phyloP scores from a whole-genome alignment of 2,797 vertebrate genomes.

The Anolis apletophallus region DNA sequence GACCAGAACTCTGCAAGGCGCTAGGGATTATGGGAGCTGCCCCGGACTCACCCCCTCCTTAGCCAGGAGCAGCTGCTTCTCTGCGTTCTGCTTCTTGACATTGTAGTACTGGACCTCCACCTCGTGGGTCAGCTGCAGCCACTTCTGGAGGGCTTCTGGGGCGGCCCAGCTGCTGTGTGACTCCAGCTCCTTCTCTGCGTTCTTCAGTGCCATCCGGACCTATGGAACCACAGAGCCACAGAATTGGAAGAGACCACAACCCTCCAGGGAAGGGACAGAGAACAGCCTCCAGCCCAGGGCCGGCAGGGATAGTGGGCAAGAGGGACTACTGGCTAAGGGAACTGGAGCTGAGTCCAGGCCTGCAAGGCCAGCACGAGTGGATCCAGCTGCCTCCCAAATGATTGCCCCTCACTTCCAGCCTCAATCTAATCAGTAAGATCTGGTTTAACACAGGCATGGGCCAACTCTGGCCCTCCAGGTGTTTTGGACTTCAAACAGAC shows the following conservation, averaged over 20 bases:
- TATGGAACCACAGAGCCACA: constrained; percentile 61
- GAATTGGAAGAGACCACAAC: background rate
- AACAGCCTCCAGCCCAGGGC: rapidly evolving
- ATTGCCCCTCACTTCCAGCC: background rate
- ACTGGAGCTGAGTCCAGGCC: background rate
- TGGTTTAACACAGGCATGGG: background rate
- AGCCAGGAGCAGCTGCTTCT: constrained; percentile 93
- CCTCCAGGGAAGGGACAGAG: rapidly evolving
- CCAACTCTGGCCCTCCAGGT: too few relatives aligned
- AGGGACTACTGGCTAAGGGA: background rate
- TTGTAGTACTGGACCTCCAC: constrained; percentile 99
- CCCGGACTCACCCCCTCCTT: constrained; percentile 91
- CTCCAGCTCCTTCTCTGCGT: constrained; percentile 97
- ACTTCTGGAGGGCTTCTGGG: constrained; percentile 93
- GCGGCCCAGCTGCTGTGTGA: constrained; percentile 92
- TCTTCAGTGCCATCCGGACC: constrained; percentile 97
- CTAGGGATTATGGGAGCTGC: too few relatives aligned
- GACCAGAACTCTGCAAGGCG: background rate
- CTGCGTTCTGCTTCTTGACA: constrained; percentile 96
- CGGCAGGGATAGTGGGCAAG: background rate
- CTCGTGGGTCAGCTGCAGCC: constrained; percentile 98
- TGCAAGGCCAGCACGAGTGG: too few relatives aligned
- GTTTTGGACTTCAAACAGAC: too few relatives aligned
- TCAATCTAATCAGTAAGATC: rapidly evolving
- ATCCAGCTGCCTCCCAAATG: background rate